These are phyloP conservation scores for Zaprionus capensis DNA, from an alignment of 1,140 invertebrate species.

Conservation along the genomic window DNA sequence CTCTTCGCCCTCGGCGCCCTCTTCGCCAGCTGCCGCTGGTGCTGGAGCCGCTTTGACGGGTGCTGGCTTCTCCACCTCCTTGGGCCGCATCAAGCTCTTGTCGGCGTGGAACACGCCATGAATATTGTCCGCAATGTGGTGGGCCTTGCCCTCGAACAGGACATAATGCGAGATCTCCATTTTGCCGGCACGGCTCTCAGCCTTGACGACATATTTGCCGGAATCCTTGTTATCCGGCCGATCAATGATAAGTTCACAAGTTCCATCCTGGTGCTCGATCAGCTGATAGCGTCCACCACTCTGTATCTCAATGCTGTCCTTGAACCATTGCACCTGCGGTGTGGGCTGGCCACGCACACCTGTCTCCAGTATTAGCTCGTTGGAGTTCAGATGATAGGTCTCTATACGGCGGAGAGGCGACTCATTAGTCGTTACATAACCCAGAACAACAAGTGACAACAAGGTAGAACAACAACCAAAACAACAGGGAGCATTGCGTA, in stretches of 20 bases:
- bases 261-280: constrained; percentile 74
- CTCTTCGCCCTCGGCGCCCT: constrained; percentile 57
- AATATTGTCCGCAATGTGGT: constrained; percentile 81
- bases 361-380: constrained; percentile 82
- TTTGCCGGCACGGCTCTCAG: constrained; percentile 78
- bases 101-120: constrained; percentile 84
- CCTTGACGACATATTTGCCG: constrained; percentile 79
- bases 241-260: constrained; percentile 76
- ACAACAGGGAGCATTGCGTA: constrained; percentile 51
- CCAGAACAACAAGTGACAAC: constrained; percentile 15
- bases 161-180: constrained; percentile 77
- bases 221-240: constrained; percentile 73
- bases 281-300: constrained; percentile 68
- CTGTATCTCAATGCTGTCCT: constrained; percentile 88
- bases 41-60: constrained; percentile 16
- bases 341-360: constrained; percentile 91
- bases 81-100: constrained; percentile 72
- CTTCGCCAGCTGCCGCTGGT: constrained; percentile 30
- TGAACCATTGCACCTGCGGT: constrained; percentile 93
- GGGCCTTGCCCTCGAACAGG: constrained; percentile 71
- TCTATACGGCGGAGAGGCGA: constrained; percentile 52
- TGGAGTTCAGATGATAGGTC: constrained; percentile 80
- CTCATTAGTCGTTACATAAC: constrained; percentile 45
- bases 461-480: constrained; percentile 13
- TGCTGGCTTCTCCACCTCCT: constrained; percentile 67